Evolutionary conservation across 2,888 invertebrate genomes (phyloP).

Genomic region (Watsonalla binaria): DNA sequence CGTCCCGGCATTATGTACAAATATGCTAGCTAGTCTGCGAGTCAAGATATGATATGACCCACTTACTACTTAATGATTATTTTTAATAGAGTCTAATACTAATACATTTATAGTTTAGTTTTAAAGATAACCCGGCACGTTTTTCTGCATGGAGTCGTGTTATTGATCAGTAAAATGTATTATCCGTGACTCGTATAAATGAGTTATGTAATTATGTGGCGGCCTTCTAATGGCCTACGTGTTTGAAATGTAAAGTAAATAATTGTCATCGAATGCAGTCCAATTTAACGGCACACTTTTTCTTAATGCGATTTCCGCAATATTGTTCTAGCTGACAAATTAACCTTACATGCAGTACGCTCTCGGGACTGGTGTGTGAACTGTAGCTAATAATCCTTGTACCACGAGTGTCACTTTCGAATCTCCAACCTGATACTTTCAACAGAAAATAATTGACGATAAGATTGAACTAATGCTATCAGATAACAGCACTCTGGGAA

Average conservation of each 20-base stretch:
- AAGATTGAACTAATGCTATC: too few species aligned
- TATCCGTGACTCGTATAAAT: constrained; percentile 4
- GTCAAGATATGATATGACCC: not conserved
- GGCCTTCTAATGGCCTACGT: constrained; percentile 27
- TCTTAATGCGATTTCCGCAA: not conserved
- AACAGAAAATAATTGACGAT: too few species aligned
- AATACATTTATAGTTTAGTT: not conserved
- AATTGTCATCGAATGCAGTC: not conserved
- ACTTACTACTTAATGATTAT: not conserved
- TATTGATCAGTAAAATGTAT: constrained; percentile 1
- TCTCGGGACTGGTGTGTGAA: too few species aligned
- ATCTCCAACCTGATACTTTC: too few species aligned
- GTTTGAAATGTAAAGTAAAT: not conserved
- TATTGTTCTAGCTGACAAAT: too few species aligned
- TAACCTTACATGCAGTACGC: too few species aligned
- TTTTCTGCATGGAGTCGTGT: not conserved
- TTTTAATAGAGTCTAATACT: not conserved
- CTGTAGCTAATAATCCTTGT: too few species aligned
- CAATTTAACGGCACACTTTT: not conserved
- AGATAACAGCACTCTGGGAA: too few species aligned
- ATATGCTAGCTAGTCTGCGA: too few species aligned
- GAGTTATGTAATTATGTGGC: constrained; percentile 16
- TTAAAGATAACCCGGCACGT: not conserved
- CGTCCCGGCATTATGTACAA: not conserved
- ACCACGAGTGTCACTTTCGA: too few species aligned